Base-by-base conservation (phyloP, 2,113 vertebrate species). In the Phaethornis superciliosus region DNA sequence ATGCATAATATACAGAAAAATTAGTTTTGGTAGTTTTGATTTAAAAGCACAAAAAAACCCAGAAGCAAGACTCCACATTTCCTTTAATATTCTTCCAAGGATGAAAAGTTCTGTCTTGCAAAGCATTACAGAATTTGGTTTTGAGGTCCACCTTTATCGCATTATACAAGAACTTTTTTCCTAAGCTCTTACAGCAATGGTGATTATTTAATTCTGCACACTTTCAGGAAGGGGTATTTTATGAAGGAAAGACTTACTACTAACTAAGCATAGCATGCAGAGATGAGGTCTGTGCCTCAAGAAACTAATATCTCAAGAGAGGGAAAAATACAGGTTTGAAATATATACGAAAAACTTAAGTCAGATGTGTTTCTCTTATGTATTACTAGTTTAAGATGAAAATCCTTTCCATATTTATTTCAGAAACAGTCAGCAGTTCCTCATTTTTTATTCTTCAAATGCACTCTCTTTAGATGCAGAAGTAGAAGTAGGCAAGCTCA, bases 301-400 rank as follows among this genome's bases (percentile, higher is more conserved):
- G 78, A 85, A 95, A 83, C 46, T 74, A 37, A 52, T 65, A 15
- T 69, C 18, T 49, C 33, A 16, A 30, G 21, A 37, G 42, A 93
- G 18, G 37, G 32, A 65, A 78, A 65, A 63, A 55, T 64, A 87
- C 21, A 51, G 18, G 24, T 85, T 86, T 94, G 72, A 93, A 95
- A 95, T 94, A 95, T 94, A 92, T 88, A 95, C 89, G 49, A 93
- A 72, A 88, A 74, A 93, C 56, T 81, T 85, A 90, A 90, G 76
- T 51, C 69, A 94, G 82, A 84, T 55, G 42, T 69, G 21, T 75
- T 87, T 91, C 70, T 94, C 33, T 82, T 90, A 79, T 58, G 54
- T 83, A 76, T 78, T 91, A 90, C 65, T 93, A 90, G 58, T 81
- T 89, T 85, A 89, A 94, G 42, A 30, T 72, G 35, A 63, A 91